phyloP scores from a whole-genome alignment of 2,113 vertebrate species.

The Arothron firmamentum region DNA sequence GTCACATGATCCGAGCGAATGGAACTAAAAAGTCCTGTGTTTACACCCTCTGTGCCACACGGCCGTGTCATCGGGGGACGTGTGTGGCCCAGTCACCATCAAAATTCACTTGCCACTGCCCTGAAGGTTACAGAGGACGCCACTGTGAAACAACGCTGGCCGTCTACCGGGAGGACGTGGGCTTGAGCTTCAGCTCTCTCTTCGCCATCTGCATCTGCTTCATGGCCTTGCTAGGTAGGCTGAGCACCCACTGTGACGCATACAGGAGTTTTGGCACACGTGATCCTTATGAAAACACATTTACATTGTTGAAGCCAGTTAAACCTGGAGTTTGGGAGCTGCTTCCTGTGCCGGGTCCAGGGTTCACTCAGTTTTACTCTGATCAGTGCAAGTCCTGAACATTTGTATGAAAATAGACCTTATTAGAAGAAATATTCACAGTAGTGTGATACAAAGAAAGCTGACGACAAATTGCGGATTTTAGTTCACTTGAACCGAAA shows the following conservation, averaged over 20 bases:
- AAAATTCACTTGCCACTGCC: constrained; percentile 80
- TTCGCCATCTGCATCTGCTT: constrained; percentile 88
- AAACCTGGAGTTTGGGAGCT: too few species aligned
- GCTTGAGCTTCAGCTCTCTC: constrained; percentile 85
- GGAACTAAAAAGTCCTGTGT: constrained; percentile 77
- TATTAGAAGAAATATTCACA: too few species aligned
- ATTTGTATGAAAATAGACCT: too few species aligned
- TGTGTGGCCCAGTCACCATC: constrained; percentile 79
- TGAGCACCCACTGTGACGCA: constrained; percentile 18
- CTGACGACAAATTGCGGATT: too few species aligned
- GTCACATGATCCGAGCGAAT: constrained; percentile 81
- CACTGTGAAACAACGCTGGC: constrained; percentile 81
- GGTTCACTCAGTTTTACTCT: too few species aligned
- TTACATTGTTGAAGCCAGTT: too few species aligned
- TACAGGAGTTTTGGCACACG: too few species aligned
- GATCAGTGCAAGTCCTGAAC: too few species aligned
- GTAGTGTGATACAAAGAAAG: too few species aligned
- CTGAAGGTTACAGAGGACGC: constrained; percentile 78
- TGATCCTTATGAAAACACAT: too few species aligned
- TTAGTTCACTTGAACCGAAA: background rate
- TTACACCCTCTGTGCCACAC: constrained; percentile 78
- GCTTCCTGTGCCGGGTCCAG: too few species aligned
- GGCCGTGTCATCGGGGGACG: constrained; percentile 81
- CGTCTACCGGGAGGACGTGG: constrained; percentile 79
- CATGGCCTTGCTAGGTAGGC: constrained; percentile 83